A percentile compares a stretch with the other conserved stretches of the same genome.
phyloP scores from a whole-genome alignment of 2,797 vertebrate species.

The Cossypha heuglini region DNA sequence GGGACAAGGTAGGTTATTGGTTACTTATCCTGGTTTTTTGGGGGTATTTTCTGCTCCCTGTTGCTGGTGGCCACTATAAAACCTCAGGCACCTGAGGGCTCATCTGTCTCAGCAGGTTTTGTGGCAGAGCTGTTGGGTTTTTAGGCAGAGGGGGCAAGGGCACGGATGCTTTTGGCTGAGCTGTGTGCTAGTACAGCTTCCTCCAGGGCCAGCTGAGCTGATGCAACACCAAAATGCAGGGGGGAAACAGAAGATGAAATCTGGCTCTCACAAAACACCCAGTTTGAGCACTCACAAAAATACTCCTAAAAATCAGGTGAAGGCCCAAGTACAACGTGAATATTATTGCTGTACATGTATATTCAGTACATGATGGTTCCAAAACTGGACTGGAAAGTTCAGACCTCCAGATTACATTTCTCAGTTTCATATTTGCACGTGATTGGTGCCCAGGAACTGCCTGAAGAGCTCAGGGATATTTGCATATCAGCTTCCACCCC shows the following conservation, averaged over 20 bases:
- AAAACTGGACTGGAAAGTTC: background rate
- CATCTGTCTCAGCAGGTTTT: background rate
- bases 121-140: background rate
- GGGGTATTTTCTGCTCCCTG: background rate
- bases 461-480: background rate
- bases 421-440: background rate
- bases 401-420: background rate
- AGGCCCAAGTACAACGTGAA: background rate
- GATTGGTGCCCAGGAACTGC: background rate
- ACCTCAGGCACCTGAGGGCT: background rate
- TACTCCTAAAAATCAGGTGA: background rate
- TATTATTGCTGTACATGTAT: background rate
- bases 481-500: background rate
- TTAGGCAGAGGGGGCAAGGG: background rate
- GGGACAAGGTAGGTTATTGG: background rate
- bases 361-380: background rate
- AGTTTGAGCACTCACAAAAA: background rate
- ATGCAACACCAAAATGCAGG: background rate
- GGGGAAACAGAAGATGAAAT: background rate
- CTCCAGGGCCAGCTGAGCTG: background rate
- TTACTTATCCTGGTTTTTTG: background rate
- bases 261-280: background rate
- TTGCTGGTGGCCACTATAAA: background rate
- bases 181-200: background rate
- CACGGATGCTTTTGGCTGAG: background rate